Percentiles rank a stretch among this genome's conserved stretches.
Evolutionary conservation across 2,113 vertebrate species (phyloP).

Genomic region (Atractosteus spatula): DNA sequence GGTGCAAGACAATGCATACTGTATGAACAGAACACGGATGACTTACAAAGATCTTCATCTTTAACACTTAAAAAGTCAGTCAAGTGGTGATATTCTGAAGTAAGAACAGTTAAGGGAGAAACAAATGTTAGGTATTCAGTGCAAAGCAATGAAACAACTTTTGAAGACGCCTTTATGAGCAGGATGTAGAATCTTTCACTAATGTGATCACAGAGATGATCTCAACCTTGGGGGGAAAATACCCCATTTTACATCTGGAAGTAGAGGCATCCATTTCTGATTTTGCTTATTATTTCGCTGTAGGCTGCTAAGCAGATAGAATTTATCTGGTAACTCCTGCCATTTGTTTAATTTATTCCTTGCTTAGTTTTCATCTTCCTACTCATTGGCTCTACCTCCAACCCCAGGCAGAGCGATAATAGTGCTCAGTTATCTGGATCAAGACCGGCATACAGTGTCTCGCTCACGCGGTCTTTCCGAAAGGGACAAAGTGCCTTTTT

Average conservation of each 20-base stretch:
- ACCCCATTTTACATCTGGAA: conserved; percentile 29
- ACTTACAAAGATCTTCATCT: too few relatives aligned
- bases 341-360: conserved; percentile 48
- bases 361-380: conserved; percentile 54
- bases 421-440: conserved; percentile 1
- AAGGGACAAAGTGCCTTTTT: conserved; percentile 4
- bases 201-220: conserved; percentile 37
- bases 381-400: conserved; percentile 20
- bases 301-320: conserved; percentile 47
- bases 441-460: not conserved
- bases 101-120: too few relatives aligned
- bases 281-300: conserved; percentile 40
- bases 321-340: conserved; percentile 48
- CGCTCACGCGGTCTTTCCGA: not conserved
- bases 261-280: conserved; percentile 28
- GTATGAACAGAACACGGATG: too few relatives aligned
- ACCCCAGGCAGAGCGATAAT: conserved; percentile 12
- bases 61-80: too few relatives aligned
- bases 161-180: conserved; percentile 42
- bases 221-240: conserved; percentile 32
- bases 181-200: conserved; percentile 46
- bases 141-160: not conserved
- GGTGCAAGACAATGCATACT: too few relatives aligned
- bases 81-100: too few relatives aligned
- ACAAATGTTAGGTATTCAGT: too few relatives aligned